Conservation (phyloP, 2,888 invertebrate species). For the Scelioninae gen. 2 region DNA sequence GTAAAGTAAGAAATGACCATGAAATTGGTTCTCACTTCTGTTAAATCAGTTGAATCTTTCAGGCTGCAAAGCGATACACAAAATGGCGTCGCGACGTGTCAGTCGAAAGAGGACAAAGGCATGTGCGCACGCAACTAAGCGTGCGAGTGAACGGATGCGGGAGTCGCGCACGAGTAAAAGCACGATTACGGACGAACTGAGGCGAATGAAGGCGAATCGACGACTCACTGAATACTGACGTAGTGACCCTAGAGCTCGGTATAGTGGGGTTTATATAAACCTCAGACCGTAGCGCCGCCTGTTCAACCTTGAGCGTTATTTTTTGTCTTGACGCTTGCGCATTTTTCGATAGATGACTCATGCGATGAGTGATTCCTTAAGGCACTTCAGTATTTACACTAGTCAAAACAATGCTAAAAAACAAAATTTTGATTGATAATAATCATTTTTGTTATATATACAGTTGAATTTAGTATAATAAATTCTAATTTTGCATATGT, state of each 20-base stretch:
- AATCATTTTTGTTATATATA: too few species aligned
- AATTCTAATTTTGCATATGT: too few species aligned
- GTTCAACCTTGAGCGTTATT: conserved; percentile 24
- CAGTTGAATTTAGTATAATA: too few species aligned
- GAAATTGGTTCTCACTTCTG: conserved; percentile 19
- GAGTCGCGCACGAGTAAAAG: conserved; percentile 16
- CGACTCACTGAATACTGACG: conserved; percentile 30
- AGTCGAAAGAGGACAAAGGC: conserved; percentile 40
- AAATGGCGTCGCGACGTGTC: conserved; percentile 40
- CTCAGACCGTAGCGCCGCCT: conserved; percentile 37
- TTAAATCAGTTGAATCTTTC: conserved; percentile 11
- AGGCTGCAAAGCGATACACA: conserved; percentile 22
- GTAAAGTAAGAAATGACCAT: neutral
- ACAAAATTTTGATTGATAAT: too few species aligned
- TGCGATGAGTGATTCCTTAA: too few species aligned
- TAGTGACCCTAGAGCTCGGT: conserved; percentile 20
- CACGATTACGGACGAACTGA: conserved; percentile 20
- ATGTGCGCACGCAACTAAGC: conserved; percentile 38
- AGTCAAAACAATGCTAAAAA: too few species aligned
- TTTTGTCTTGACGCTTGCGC: conserved; percentile 30
- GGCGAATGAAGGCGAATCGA: conserved; percentile 12
- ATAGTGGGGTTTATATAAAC: conserved; percentile 36
- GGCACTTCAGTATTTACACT: too few species aligned
- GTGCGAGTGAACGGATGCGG: conserved; percentile 8
- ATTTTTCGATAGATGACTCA: too few species aligned